Evolutionary conservation across 2,797 vertebrate genomes (phyloP), one percentile per base, ranked within the genome.

Genomic region (Notamacropus eugenii): DNA sequence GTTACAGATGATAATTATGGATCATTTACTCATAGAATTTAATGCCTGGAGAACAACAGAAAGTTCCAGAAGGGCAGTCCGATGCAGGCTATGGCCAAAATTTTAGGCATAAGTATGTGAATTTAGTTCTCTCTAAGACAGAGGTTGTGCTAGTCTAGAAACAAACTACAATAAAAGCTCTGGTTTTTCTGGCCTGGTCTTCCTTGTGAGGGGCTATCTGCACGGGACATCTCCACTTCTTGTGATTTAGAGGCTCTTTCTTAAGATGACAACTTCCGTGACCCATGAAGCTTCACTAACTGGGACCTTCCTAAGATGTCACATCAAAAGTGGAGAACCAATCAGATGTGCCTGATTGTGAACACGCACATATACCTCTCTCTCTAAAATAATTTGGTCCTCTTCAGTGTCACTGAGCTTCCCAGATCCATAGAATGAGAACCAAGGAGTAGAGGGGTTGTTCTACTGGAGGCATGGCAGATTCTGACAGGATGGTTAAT

Each of bases 31-130:
- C 74, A 91, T n/a, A 62, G 92, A 96, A 91, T 56, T 55, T 10
- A 94, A 10, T 93, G 57, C 31, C 40, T 59, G 90, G 34, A 94
- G 62, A 96, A 96, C 22, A 92, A 91, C 31, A 46, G 2, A 50
- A 54, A 55, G 50, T 92, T 95, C 94, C 90, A 93, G 27, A 62
- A 93, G 54, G 12, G 52, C 93, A 96, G 46, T 93, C 34, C 27
- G 40, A 24, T 87, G 74, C 22, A 87, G 74, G 74, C 74, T 27
- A 10, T 87, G 74, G 50, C 22, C 46, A 87, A 50, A 40, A 74
- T 74, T 74, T 74, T 74, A 74, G 34, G 62, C 40, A 5, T 74
- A 40, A 74, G 19, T 74, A 28, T 28, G 27, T 87, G 74, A 87
- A 46, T 46, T 82, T 82, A 82, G 22, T 87, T 87, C 22, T 87